Evolutionary conservation across 2,888 invertebrate species (phyloP).

Genomic region (Lathronympha strigana): DNA sequence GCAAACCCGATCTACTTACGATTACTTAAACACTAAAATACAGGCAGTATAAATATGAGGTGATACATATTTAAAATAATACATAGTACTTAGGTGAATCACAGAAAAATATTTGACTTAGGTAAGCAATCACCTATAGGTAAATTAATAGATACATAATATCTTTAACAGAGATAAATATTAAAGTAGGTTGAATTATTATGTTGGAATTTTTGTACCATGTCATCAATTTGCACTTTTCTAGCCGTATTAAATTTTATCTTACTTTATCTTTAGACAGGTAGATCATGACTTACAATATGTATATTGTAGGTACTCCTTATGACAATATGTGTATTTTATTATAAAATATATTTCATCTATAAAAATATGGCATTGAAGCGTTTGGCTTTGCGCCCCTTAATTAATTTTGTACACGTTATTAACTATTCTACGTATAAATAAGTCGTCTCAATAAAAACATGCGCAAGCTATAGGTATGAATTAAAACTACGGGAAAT

Average conservation of each 20-base stretch:
- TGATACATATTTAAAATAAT: constrained; percentile 26
- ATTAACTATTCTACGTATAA: constrained; percentile 55
- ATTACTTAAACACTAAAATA: constrained; percentile 28
- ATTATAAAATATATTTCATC: constrained; percentile 42
- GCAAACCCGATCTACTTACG: constrained; percentile 36
- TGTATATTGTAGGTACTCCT: not conserved
- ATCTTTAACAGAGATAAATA: not conserved
- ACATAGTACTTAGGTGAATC: constrained; percentile 15
- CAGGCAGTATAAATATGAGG: constrained; percentile 10
- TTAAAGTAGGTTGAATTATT: too few relatives aligned
- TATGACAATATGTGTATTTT: constrained; percentile 27
- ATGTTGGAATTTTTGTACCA: not conserved
- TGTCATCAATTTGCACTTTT: not conserved
- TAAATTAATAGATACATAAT: not conserved
- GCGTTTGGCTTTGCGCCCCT: constrained; percentile 56
- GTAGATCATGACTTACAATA: not conserved
- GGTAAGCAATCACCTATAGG: constrained; percentile 9
- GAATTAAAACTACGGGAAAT: constrained; percentile 3
- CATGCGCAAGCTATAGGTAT: constrained; percentile 15
- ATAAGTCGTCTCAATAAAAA: constrained; percentile 24
- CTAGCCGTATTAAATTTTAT: not conserved
- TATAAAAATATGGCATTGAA: constrained; percentile 69
- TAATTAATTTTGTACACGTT: constrained; percentile 58
- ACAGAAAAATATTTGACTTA: constrained; percentile 39
- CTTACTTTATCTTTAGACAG: too few relatives aligned